These are phyloP conservation scores for Mystacides longicornis DNA, from an alignment of 2,888 invertebrate genomes.

Conservation along the genomic window DNA sequence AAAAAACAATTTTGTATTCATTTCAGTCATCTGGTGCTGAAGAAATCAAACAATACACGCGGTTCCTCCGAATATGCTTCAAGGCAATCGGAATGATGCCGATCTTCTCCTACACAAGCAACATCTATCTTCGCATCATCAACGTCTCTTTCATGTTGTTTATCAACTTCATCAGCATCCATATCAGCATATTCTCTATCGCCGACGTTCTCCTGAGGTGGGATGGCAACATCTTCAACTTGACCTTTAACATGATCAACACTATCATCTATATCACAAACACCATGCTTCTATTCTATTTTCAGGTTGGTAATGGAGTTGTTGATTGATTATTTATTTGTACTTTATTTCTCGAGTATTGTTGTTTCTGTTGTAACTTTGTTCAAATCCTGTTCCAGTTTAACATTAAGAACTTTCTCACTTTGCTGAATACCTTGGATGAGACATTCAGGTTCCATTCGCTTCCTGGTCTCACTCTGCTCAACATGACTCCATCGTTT, in stretches of 20 bases:
- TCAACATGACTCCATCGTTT: slow-evolving; percentile 18
- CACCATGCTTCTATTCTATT: slow-evolving; percentile 19
- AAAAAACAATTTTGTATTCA: too few relatives aligned
- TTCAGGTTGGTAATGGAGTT: too few relatives aligned
- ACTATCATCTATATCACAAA: slow-evolving; percentile 19
- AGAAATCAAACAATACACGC: slow-evolving; percentile 18
- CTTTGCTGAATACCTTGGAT: slow-evolving; percentile 12
- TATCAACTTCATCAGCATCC: slow-evolving; percentile 17
- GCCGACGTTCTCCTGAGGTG: slow-evolving; percentile 17
- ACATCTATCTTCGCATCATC: neutral
- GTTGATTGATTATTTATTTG: too few relatives aligned
- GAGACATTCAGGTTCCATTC: slow-evolving; percentile 16
- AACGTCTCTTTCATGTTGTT: slow-evolving; percentile 14
- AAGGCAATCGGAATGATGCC: slow-evolving; percentile 22
- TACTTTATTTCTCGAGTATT: too few relatives aligned
- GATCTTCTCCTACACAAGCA: slow-evolving; percentile 5
- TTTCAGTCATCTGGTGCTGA: slow-evolving; percentile 4
- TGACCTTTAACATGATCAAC: slow-evolving; percentile 20
- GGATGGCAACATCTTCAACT: slow-evolving; percentile 19
- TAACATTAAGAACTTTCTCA: slow-evolving; percentile 3
- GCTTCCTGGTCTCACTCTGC: slow-evolving; percentile 16
- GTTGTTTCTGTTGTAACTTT: too few relatives aligned
- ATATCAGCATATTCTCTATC: slow-evolving; percentile 17
- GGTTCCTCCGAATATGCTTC: slow-evolving; percentile 14
- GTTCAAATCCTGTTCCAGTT: too few relatives aligned